Base-by-base conservation (phyloP, 2,888 invertebrate species). In the Drosophila birchii region DNA sequence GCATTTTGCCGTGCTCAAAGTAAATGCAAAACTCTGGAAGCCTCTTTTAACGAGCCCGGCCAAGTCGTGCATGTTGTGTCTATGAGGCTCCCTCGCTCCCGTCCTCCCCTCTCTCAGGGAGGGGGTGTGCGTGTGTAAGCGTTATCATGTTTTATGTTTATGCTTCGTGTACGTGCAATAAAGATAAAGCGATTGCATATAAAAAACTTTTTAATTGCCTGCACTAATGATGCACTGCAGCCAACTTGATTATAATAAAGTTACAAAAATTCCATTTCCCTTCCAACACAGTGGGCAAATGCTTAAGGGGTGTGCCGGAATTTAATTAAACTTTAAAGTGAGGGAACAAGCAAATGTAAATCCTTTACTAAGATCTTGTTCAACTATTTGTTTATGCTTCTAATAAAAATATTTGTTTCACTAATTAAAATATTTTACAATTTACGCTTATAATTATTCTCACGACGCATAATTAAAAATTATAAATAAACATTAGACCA, bases 161-260 rank as follows among this genome's bases (percentile, higher is more conserved):
- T 86, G 71, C 76, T 73, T 74, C 82, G 71, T 82, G 80, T 85
- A 79, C 80, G 79, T 76, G 86, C 78, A 86, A 87, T 86, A 86
- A 86, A 86, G 86, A 86, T 86, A 86, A 86, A 86, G 78, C 80
- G 86, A 78, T 86, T 87, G 75, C 76, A 53, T 78, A 86, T 78
- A 87, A 87, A 85, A 87, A 86, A 78, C 83, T 86, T 86, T 86
- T 88, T 89, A 86, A 86, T 86, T 86, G 86, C 88, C 86, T 81
- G 89, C 88, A 87, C 89, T 86, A 86, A 89, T 86, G 89, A 86
- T 89, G 86, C 89, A 86, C 81, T 89, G 86, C 86, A 88, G 83
- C 67, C 78, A 86, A 88, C 88, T 81, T 85, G 88, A 86, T 81
- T 84, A 78, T 86, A 77, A 80, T 83, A 76, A 71, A 79, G 77